Evolutionary conservation across 1,140 invertebrate species (phyloP).

Genomic region (Harpegnathos saltator): DNA sequence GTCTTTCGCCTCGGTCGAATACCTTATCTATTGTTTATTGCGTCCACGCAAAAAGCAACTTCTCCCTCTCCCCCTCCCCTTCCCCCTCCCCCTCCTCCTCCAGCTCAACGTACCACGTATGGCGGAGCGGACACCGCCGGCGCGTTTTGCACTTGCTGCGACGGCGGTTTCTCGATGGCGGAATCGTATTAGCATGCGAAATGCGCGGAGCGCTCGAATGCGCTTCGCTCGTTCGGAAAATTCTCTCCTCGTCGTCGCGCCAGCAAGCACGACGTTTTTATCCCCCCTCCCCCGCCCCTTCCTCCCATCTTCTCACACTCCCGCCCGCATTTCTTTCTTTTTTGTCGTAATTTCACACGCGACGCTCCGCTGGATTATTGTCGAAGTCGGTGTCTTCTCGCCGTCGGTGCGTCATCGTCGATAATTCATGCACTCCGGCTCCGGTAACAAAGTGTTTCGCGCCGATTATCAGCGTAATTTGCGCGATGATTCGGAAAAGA

Average conservation of each 20-base stretch:
- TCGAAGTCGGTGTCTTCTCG: neutral
- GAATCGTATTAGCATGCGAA: constrained; percentile 59
- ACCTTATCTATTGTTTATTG: constrained; percentile 62
- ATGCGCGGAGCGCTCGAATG: constrained; percentile 15
- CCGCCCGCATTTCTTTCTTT: no score
- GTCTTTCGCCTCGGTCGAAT: constrained; percentile 52
- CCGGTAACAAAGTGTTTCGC: no score
- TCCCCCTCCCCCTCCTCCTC: no score
- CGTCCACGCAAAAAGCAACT: constrained; percentile 41
- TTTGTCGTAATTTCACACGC: constrained; percentile 14
- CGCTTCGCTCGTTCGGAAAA: constrained; percentile 22
- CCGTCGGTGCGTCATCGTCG: neutral
- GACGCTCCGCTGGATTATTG: neutral
- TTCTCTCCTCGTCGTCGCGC: constrained; percentile 27
- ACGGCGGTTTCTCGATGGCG: constrained; percentile 44
- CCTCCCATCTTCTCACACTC: no score
- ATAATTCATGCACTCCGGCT: no score
- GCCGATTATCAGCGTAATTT: constrained; percentile 6
- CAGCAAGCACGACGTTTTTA: constrained; percentile 12
- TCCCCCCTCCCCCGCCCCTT: neutral
- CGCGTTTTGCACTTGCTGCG: constrained; percentile 51
- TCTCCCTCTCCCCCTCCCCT: no score
- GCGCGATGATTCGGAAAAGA: neutral
- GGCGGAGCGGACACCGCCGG: constrained; percentile 14
- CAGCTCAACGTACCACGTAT: constrained; percentile 16